Conservation (phyloP, 2,797 vertebrate species). For the Menidia menidia region DNA sequence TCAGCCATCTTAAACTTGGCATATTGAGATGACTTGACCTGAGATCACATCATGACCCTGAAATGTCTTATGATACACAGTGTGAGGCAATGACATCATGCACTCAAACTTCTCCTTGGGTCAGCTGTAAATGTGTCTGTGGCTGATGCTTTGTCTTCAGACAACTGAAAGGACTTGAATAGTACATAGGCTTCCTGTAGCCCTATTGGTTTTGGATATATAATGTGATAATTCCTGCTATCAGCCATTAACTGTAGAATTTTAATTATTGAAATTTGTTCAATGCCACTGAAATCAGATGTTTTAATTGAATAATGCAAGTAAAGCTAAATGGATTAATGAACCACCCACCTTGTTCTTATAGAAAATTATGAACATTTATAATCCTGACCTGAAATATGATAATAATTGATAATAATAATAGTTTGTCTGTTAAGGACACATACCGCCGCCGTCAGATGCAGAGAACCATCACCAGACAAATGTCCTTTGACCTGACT, state of each 20-base stretch:
- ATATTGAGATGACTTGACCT: slow-evolving; percentile 9
- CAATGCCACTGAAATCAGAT: background rate
- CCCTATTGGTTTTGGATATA: slow-evolving; percentile 1
- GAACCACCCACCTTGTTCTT: background rate
- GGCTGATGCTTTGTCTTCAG: background rate
- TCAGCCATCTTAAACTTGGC: slow-evolving; percentile 1
- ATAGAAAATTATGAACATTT: background rate
- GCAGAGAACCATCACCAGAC: slow-evolving; percentile 93
- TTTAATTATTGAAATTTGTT: background rate
- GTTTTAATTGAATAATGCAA: background rate
- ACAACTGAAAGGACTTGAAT: background rate
- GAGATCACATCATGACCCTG: slow-evolving; percentile 39
- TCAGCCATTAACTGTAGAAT: background rate
- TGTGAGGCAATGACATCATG: slow-evolving; percentile 5
- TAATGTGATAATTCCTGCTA: background rate
- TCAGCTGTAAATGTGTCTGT: slow-evolving; percentile 16
- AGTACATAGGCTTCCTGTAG: background rate
- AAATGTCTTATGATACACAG: slow-evolving; percentile 45
- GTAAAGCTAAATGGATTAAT: background rate
- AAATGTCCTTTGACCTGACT: slow-evolving; percentile 98
- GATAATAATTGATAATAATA: background rate
- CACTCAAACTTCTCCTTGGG: slow-evolving; percentile 1
- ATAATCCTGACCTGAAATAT: background rate
- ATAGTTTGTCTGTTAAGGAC: slow-evolving; percentile 83
- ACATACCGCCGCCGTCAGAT: slow-evolving; percentile 96